A percentile compares a stretch with the other conserved stretches of the same genome.
Conservation (phyloP, 2,888 invertebrate species). For the Micropterix aruncella region DNA sequence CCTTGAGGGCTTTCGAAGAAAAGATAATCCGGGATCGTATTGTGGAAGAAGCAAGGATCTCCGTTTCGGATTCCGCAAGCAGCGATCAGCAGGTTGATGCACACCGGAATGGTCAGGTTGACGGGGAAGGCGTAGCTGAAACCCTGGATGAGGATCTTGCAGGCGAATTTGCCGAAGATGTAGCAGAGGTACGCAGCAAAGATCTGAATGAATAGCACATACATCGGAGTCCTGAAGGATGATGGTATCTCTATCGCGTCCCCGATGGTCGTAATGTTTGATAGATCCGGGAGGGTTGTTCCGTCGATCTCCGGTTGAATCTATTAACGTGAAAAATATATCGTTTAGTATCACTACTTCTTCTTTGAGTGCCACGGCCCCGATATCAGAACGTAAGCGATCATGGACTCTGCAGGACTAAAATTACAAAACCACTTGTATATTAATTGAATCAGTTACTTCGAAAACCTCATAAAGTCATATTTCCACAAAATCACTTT, state of each 20-base stretch:
- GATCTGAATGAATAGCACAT: conserved; percentile 69
- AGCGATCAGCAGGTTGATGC: conserved; percentile 75
- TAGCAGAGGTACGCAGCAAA: conserved; percentile 78
- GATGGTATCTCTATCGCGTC: conserved; percentile 63
- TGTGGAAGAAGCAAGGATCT: conserved; percentile 81
- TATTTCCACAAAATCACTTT: too few relatives aligned
- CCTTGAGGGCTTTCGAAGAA: conserved; percentile 82
- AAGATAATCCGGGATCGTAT: conserved; percentile 73
- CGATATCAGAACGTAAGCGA: too few relatives aligned
- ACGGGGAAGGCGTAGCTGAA: conserved; percentile 96
- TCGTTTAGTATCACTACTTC: too few relatives aligned
- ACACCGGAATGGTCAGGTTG: conserved; percentile 81
- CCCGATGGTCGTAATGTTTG: conserved; percentile 60
- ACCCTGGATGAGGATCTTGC: conserved; percentile 93
- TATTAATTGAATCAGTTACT: not conserved
- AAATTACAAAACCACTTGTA: too few relatives aligned
- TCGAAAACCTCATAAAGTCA: conserved; percentile 3
- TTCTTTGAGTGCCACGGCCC: too few relatives aligned
- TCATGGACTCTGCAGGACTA: too few relatives aligned
- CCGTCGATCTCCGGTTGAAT: conserved; percentile 45
- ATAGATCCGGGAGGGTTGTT: conserved; percentile 53
- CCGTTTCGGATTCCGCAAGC: conserved; percentile 78
- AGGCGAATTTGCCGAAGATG: conserved; percentile 89
- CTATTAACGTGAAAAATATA: conserved; percentile 21
- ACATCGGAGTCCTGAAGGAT: conserved; percentile 55